A percentile compares a stretch with the other conserved stretches of the same genome.
These are phyloP conservation scores for Pelagia noctiluca DNA, from an alignment of 30 jellyfish, hydroid and myxozoan species.

Conservation along the genomic window DNA sequence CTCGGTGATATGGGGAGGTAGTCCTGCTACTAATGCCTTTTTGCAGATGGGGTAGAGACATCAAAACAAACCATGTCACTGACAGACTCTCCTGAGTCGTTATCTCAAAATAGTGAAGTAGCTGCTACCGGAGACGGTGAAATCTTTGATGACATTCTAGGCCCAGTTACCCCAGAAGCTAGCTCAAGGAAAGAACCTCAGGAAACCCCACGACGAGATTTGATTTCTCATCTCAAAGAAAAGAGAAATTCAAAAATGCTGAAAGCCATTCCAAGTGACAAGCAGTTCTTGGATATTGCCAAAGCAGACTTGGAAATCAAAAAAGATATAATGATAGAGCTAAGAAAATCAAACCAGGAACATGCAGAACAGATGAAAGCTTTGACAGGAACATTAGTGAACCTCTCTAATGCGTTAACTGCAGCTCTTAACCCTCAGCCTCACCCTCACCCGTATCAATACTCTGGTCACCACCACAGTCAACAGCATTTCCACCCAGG, in stretches of 20 bases:
- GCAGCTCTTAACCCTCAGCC: constrained; percentile 50
- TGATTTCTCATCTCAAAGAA: constrained; percentile 37
- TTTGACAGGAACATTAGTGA: constrained; percentile 43
- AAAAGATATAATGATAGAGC: constrained; percentile 39
- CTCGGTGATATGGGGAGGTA: constrained; percentile 42
- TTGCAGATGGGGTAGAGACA: constrained; percentile 51
- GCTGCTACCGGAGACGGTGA: constrained; percentile 37
- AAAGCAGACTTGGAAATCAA: constrained; percentile 43
- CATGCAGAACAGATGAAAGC: constrained; percentile 43
- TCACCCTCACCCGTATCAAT: background rate
- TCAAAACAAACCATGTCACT: background rate
- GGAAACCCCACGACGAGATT: constrained; percentile 24
- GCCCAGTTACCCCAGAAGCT: background rate
- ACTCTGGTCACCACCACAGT: background rate
- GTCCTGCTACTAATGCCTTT: constrained; percentile 65
- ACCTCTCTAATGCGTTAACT: constrained; percentile 46
- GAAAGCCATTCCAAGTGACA: constrained; percentile 40
- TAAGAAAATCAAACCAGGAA: constrained; percentile 12
- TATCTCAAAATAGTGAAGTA: constrained; percentile 17
- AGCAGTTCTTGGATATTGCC: constrained; percentile 56
- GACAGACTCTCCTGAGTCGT: background rate
- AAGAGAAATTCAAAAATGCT: constrained; percentile 22
- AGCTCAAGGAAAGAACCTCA: background rate
- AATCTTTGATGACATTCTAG: background rate
- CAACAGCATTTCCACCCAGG: background rate